Conservation (phyloP, 2,888 invertebrate genomes). For the Thymelicus acteon region DNA sequence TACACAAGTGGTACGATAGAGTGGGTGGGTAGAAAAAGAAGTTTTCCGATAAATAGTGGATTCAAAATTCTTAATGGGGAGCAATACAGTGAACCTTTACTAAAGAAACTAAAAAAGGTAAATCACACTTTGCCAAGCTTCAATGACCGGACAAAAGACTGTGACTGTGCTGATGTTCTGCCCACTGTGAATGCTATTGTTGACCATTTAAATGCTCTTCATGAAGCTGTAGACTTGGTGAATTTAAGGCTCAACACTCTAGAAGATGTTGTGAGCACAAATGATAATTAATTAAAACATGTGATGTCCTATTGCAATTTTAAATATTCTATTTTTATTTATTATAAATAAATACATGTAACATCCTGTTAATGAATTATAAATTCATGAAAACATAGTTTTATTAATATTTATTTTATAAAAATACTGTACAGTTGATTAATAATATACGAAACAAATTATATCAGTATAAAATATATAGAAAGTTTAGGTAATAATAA, state of each 20-base stretch:
- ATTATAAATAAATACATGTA: slow-evolving; percentile 4
- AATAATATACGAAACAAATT: slow-evolving; percentile 4
- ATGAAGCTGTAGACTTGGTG: slow-evolving; percentile 82
- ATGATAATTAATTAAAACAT: slow-evolving; percentile 43
- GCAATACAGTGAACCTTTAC: slow-evolving; percentile 51
- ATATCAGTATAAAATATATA: not conserved
- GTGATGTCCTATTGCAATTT: slow-evolving; percentile 3
- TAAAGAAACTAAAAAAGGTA: slow-evolving; percentile 56
- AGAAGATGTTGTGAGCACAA: slow-evolving; percentile 67
- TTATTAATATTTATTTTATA: slow-evolving; percentile 8
- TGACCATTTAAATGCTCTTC: slow-evolving; percentile 83
- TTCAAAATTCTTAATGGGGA: slow-evolving; percentile 69
- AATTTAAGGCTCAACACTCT: slow-evolving; percentile 81
- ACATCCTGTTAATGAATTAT: not conserved
- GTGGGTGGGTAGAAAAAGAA: slow-evolving; percentile 77
- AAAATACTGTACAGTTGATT: slow-evolving; percentile 29
- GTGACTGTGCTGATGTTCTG: slow-evolving; percentile 75
- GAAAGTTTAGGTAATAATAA: not conserved
- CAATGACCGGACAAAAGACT: slow-evolving; percentile 57
- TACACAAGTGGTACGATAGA: slow-evolving; percentile 79
- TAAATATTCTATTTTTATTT: slow-evolving; percentile 6
- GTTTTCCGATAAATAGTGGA: slow-evolving; percentile 73
- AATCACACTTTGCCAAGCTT: slow-evolving; percentile 54
- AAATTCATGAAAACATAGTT: not conserved
- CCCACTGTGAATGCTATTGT: slow-evolving; percentile 82